phyloP scores from a whole-genome alignment of 1,140 invertebrate species.

The Anastrepha obliqua region DNA sequence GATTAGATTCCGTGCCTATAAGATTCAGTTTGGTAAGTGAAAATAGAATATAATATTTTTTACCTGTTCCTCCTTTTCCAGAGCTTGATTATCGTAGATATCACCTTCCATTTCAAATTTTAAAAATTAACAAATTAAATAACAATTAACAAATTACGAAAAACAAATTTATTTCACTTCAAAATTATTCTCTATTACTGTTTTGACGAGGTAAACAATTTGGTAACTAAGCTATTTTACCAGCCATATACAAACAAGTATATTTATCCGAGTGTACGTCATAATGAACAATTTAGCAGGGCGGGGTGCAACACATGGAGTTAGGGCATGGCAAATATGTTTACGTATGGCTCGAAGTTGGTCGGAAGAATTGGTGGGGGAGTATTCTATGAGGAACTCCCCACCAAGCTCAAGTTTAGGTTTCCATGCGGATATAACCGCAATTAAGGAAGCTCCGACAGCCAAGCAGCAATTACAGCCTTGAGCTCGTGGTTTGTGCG shows the following conservation, averaged over 20 bases:
- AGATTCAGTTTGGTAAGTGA: not conserved
- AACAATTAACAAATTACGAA: not conserved
- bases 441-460: no score
- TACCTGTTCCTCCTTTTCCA: not conserved
- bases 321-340: no score
- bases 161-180: not conserved
- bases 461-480: no score
- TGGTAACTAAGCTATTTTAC: not conserved
- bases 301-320: no score
- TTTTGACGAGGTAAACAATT: conserved; percentile 12
- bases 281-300: no score
- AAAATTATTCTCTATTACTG: not conserved
- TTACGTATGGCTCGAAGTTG: no score
- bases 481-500: no score
- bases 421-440: no score
- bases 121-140: not conserved
- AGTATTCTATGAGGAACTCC: no score
- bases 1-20: not conserved
- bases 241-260: not conserved
- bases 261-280: no score
- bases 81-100: not conserved
- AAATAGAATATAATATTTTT: not conserved
- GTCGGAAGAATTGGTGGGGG: no score
- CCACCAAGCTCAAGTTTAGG: no score
- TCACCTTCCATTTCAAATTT: conserved; percentile 18